Evolutionary conservation across 2,888 invertebrate species (phyloP).

Genomic region (Eupithecia dodoneata): DNA sequence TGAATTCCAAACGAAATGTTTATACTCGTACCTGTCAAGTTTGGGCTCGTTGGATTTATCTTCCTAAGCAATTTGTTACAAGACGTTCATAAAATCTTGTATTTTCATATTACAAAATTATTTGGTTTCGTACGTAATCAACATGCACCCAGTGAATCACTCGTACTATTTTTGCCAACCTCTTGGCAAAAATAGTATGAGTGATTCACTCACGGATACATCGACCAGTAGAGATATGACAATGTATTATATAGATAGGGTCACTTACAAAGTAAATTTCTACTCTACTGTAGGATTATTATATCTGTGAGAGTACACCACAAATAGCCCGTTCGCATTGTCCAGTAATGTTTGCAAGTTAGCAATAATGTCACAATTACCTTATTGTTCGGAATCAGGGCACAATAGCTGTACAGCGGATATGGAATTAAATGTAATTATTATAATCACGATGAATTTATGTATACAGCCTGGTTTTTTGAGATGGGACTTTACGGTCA

Average conservation of each 20-base stretch:
- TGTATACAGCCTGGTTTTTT: neutral
- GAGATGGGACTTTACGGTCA: neutral
- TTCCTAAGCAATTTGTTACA: too few species aligned
- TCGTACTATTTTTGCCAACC: too few species aligned
- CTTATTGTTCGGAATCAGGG: slow-evolving; percentile 12
- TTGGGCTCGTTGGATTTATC: too few species aligned
- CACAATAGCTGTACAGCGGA: slow-evolving; percentile 25
- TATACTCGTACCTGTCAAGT: too few species aligned
- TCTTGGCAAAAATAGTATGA: too few species aligned
- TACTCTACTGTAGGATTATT: neutral
- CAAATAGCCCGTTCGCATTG: neutral
- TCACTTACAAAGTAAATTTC: neutral
- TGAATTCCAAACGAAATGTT: too few species aligned
- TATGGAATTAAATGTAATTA: slow-evolving; percentile 34
- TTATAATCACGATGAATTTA: slow-evolving; percentile 20
- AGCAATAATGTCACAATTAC: slow-evolving; percentile 29
- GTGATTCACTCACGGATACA: neutral
- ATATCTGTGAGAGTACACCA: neutral
- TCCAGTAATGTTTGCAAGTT: slow-evolving; percentile 15
- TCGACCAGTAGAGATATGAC: neutral
- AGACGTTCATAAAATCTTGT: too few species aligned
- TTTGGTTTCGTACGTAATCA: too few species aligned
- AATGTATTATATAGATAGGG: neutral
- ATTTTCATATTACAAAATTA: too few species aligned
- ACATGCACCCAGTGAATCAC: too few species aligned